Evolutionary conservation across 2,797 vertebrate species (phyloP), one percentile per base, ranked within the genome.

Genomic region (Sardinella longiceps): DNA sequence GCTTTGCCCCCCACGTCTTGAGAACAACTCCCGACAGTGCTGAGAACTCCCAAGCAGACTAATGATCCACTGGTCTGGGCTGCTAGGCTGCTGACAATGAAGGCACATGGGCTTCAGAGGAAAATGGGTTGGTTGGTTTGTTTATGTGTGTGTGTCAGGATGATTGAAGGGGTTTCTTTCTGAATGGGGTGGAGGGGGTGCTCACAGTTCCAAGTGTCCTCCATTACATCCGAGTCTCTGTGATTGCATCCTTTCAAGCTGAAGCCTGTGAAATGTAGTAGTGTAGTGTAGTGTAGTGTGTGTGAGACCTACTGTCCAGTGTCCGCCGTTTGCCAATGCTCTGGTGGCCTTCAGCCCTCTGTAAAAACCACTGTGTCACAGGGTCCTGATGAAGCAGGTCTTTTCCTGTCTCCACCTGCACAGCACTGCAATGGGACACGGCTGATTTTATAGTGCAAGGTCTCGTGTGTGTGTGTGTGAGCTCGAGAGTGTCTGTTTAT

Each of bases 401-500:
- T 3, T 30, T 25, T 37, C 28, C 3, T 3, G 5, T 30, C 18
- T 43, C 70, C 70, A 39, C 70, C 20, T 5, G 39, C 5, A 7
- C 20, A 18, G 18, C 33, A 39, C 37, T 0, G 14, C 70, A 7
- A 15, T 37, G 30, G 15, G 33, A 1, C 30, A 70, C 39, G 18
- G 46, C 50, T n/a, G n/a, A 45, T 80, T 80, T 12, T 81, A 46
- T 83, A 84, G 85, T 85, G 84, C 66, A 82, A 84, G 39, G 43
- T 81, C n/a, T 81, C n/a, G 51, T 70, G 58, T 45, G 43, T 86
- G 37, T 84, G 83, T 82, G 33, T 83, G 81, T 82, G 43, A 20
- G 50, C 63, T 50, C 77, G 30, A 58, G 39, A 28, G 37, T 58
- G 86, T 88, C 81, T 88, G 53, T 85, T 82, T 74, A 53, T 82